Evolutionary conservation across 2,888 invertebrate genomes (phyloP).

Genomic region (Mechanitis messenoides): DNA sequence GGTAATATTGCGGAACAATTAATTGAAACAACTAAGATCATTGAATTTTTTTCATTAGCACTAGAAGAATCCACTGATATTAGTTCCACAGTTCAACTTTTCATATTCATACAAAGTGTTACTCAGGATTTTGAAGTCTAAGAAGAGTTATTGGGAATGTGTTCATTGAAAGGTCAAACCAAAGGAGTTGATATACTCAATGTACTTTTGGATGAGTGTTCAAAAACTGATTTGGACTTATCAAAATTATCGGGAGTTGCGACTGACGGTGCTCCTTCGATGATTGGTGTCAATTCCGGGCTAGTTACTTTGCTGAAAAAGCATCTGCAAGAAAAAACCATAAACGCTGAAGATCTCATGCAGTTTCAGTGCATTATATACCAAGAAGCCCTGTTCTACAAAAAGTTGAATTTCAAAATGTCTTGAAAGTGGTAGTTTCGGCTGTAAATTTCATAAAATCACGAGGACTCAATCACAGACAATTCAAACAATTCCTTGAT

Average conservation of each 20-base stretch:
- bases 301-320: slow-evolving; percentile 22
- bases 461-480: too few species aligned
- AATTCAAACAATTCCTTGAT: too few species aligned
- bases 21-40: too few species aligned
- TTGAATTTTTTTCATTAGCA: too few species aligned
- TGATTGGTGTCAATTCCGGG: slow-evolving; percentile 30
- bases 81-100: slow-evolving; percentile 20
- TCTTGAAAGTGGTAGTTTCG: slow-evolving; percentile 7
- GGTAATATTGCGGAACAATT: too few species aligned
- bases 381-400: slow-evolving; percentile 23
- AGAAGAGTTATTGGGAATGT: slow-evolving; percentile 4
- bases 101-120: slow-evolving; percentile 20
- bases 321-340: slow-evolving; percentile 27
- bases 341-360: slow-evolving; percentile 9
- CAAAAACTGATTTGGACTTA: slow-evolving; percentile 24
- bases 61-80: too few species aligned
- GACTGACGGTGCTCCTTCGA: slow-evolving; percentile 30
- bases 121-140: slow-evolving; percentile 17
- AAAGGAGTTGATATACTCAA: slow-evolving; percentile 24
- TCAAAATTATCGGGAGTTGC: slow-evolving; percentile 27
- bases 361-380: slow-evolving; percentile 9
- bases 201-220: slow-evolving; percentile 25
- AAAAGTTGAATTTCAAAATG: slow-evolving; percentile 13
- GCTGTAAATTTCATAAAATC: too few species aligned
- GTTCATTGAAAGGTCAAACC: slow-evolving; percentile 25